A percentile compares a stretch with the other conserved stretches of the same genome.
Evolutionary conservation across 2,113 vertebrate species (phyloP).

Genomic region (Poecilia latipinna): DNA sequence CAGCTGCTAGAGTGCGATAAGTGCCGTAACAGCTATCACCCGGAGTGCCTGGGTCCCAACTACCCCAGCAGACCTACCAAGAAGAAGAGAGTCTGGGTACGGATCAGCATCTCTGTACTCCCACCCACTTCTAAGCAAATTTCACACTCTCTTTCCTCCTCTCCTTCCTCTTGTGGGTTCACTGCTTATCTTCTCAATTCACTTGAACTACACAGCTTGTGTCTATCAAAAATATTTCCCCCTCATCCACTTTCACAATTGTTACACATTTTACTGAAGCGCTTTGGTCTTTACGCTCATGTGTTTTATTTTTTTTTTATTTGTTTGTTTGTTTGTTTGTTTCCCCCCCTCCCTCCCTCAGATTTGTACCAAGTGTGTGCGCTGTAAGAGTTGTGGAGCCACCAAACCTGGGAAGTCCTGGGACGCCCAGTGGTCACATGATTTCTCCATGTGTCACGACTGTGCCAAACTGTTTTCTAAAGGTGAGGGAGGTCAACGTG

Average conservation of each 20-base stretch:
- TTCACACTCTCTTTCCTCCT: constrained; percentile 14
- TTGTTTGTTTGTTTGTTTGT: no score
- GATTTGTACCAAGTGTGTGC: constrained; percentile 97
- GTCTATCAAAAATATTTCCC: constrained; percentile 20
- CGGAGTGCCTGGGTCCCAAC: constrained; percentile 99
- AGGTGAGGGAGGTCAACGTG: constrained; percentile 77
- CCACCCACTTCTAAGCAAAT: constrained; percentile 17
- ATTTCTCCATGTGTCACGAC: constrained; percentile 98
- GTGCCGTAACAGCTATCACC: constrained; percentile 99
- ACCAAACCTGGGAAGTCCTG: constrained; percentile 97
- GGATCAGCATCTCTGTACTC: constrained; percentile 17
- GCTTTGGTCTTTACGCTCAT: constrained; percentile 7
- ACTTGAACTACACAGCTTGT: constrained; percentile 9
- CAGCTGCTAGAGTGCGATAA: constrained; percentile 98
- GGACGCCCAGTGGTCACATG: constrained; percentile 99
- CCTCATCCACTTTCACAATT: constrained; percentile 24
- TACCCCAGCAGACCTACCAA: constrained; percentile 97
- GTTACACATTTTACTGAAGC: constrained; percentile 10
- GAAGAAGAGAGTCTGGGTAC: constrained; percentile 98
- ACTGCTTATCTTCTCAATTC: constrained; percentile 14
- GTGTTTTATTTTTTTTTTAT: background rate
- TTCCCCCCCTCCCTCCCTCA: constrained; percentile 52
- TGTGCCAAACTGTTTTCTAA: constrained; percentile 98
- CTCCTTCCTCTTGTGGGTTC: constrained; percentile 23
- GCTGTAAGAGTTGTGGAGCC: constrained; percentile 96